Conservation (phyloP, 2,113 vertebrate species). For the Zapornia atra region DNA sequence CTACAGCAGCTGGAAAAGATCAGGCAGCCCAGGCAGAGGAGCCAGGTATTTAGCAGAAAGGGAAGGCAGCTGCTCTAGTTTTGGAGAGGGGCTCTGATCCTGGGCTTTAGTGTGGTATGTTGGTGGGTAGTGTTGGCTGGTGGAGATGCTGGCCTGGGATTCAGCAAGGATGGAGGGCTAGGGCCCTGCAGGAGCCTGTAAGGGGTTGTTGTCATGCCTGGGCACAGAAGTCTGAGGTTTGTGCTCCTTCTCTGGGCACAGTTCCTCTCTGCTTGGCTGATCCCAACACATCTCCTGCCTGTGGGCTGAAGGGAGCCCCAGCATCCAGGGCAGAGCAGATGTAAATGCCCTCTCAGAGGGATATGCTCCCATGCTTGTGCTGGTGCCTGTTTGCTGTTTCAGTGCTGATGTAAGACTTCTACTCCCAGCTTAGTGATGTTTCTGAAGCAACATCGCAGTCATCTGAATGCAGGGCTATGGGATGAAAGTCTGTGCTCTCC, state of each 20-base stretch:
- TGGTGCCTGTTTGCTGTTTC: neutral
- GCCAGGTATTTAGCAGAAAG: neutral
- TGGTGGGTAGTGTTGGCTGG: neutral
- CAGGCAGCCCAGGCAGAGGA: neutral
- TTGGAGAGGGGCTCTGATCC: neutral
- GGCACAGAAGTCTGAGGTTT: neutral
- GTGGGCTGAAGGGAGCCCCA: neutral
- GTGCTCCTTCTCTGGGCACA: neutral
- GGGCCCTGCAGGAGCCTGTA: neutral
- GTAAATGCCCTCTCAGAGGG: neutral
- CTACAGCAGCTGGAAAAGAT: neutral
- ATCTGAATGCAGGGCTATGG: neutral
- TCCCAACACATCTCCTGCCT: neutral
- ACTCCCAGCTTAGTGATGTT: neutral
- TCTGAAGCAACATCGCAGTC: neutral
- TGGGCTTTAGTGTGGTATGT: neutral
- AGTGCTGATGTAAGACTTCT: neutral
- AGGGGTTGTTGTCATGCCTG: neutral
- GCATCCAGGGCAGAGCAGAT: neutral
- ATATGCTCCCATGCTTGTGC: neutral
- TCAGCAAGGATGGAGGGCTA: neutral
- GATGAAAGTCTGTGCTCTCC: rapidly evolving
- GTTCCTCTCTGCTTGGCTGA: neutral
- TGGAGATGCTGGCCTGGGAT: neutral
- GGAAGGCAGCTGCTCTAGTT: neutral